Base-by-base conservation (phyloP, 2,113 vertebrate species). In the Aythya baeri region DNA sequence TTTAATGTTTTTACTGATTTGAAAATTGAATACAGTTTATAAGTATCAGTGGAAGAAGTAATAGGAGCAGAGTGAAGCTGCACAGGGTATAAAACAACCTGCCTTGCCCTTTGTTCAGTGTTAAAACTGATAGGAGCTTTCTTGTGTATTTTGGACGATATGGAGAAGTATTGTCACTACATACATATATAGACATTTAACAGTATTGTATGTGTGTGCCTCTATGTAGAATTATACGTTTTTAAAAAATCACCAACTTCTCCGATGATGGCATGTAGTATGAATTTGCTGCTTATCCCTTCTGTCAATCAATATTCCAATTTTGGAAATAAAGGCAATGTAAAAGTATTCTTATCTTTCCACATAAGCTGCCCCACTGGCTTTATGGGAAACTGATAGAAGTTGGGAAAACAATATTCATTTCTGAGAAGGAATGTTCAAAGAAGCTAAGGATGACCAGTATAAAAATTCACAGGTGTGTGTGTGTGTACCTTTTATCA, bases 381-480 rank as follows among this genome's bases (percentile, higher is more conserved):
- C 26, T 58, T 66, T 58, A 46, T 11, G 32, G 25, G 73, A 74
- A 87, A 49, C 21, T 41, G 49, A 10, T 17, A 73, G 46, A 49
- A 58, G 2, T 6, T 67, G 32, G 8, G 61, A 93, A 85, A 10
- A 2, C 7, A 11, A 2, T 32, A 10, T 0, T 0, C 31, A 23
- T 61, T 89, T 85, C 27, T 52, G 27, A 85, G 43, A 58, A 11
- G 67, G 6, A 61, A 14, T 52, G 32, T 74, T 72, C 58, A 76
- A 63, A 80, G 18, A 43, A 50, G 23, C 29, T 68, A 3, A 80
- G 76, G 17, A 0, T 0, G 46, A 59, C 8, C 70, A 36, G 13
- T 25, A 32, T 17, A 29, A 34, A 72, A 80, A 63, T 55, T 93
- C 36, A 6, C 12, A 38, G 9, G 20, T 25, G 21, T 49, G 46